These are phyloP conservation scores for Drosophila subsilvestris DNA, from an alignment of 2,888 invertebrate genomes.

Conservation along the genomic window DNA sequence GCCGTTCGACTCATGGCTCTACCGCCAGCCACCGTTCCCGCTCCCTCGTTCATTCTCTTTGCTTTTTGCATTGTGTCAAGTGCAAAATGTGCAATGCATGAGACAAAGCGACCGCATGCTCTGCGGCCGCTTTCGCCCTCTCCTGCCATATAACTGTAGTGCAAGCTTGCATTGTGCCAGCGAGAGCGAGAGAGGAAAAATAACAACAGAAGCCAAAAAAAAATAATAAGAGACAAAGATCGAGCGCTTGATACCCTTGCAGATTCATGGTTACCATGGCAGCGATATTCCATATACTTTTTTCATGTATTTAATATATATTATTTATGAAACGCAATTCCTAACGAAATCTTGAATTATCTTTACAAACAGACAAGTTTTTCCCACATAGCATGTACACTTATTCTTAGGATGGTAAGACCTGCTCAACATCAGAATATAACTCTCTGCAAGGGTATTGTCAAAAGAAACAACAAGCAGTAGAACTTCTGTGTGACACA, in stretches of 20 bases:
- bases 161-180: constrained; percentile 47
- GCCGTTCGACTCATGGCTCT: constrained; percentile 50
- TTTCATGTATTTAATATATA: too few species aligned
- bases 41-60: not conserved
- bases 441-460: not conserved
- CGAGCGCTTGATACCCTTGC: not conserved
- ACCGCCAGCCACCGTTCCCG: not conserved
- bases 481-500: constrained; percentile 68
- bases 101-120: constrained; percentile 65
- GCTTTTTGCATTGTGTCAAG: constrained; percentile 65
- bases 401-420: accelerated
- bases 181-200: constrained; percentile 26
- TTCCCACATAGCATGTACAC: not conserved
- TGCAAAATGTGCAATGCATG: constrained; percentile 71
- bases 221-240: constrained; percentile 5
- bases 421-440: not conserved
- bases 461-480: constrained; percentile 31
- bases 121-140: constrained; percentile 16
- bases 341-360: too few species aligned
- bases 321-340: too few species aligned
- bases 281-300: not conserved
- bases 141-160: constrained; percentile 13
- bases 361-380: not conserved
- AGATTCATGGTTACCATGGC: not conserved
- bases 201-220: constrained; percentile 33